Conservation (phyloP, 2,797 vertebrate genomes). For the Telmatherina bonti region DNA sequence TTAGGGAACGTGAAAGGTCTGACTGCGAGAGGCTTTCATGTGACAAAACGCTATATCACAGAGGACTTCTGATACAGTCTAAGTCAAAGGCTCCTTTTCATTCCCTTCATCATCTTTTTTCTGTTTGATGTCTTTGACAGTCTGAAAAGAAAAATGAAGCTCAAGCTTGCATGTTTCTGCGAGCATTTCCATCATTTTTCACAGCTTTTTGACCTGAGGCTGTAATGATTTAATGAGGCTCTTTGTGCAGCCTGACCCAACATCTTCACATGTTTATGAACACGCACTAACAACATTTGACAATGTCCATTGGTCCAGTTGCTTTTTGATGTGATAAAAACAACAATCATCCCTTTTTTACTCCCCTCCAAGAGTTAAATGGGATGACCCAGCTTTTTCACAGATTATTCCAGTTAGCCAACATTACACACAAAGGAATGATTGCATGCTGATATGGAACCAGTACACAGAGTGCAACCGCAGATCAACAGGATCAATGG, state of each 20-base stretch:
- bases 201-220: slow-evolving; percentile 48
- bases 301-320: too few species aligned
- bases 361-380: neutral
- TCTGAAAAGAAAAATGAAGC: slow-evolving; percentile 31
- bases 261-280: slow-evolving; percentile 7
- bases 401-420: too few species aligned
- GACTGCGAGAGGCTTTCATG: slow-evolving; percentile 39
- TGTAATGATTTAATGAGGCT: slow-evolving; percentile 64
- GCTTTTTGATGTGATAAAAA: too few species aligned
- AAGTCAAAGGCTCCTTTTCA: slow-evolving; percentile 62
- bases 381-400: neutral
- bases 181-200: slow-evolving; percentile 36
- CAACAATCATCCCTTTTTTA: neutral
- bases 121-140: slow-evolving; percentile 51
- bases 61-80: slow-evolving; percentile 46
- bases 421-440: too few species aligned
- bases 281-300: neutral
- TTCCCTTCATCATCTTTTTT: slow-evolving; percentile 49
- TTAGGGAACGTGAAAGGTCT: slow-evolving; percentile 22
- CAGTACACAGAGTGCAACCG: too few species aligned
- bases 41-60: slow-evolving; percentile 56
- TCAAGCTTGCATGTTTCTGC: slow-evolving; percentile 23
- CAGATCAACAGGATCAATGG: too few species aligned
- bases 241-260: slow-evolving; percentile 14
- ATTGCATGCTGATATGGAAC: too few species aligned